phyloP scores from a whole-genome alignment of 2,797 vertebrate species.

The Harpagifer antarcticus region DNA sequence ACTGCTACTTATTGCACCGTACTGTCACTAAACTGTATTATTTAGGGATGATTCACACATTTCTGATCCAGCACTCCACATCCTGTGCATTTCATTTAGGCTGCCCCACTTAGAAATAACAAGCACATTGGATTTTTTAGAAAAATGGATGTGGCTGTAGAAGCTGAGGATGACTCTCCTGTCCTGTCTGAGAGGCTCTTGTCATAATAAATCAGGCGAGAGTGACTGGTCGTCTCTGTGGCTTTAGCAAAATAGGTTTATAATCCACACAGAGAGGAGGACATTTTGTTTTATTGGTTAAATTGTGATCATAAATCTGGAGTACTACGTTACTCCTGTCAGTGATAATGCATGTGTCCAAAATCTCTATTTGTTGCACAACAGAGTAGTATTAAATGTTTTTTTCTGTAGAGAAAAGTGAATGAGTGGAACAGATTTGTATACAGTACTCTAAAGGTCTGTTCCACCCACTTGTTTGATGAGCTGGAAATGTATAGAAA shows the following conservation, averaged over 20 bases:
- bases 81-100: conserved; percentile 52
- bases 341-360: not conserved
- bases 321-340: not conserved
- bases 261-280: conserved; percentile 35
- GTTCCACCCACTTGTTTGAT: conserved; percentile 1
- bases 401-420: not conserved
- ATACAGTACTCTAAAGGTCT: no score
- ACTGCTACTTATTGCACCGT: conserved; percentile 7
- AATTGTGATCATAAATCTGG: conserved; percentile 17
- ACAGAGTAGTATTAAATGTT: not conserved
- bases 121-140: conserved; percentile 62
- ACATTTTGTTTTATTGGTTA: conserved; percentile 30
- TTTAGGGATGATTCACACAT: conserved; percentile 51
- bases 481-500: not conserved
- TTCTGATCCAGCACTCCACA: conserved; percentile 48
- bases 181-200: conserved; percentile 59
- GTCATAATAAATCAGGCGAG: conserved; percentile 52
- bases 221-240: conserved; percentile 40
- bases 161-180: conserved; percentile 51
- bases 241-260: conserved; percentile 53
- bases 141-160: conserved; percentile 55
- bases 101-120: conserved; percentile 56
- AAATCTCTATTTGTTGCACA: not conserved
- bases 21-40: conserved; percentile 30
- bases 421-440: not conserved